A percentile compares a stretch with the other conserved stretches of the same genome.
phyloP scores from a whole-genome alignment of 2,797 vertebrate genomes.

The Hydrophis major region DNA sequence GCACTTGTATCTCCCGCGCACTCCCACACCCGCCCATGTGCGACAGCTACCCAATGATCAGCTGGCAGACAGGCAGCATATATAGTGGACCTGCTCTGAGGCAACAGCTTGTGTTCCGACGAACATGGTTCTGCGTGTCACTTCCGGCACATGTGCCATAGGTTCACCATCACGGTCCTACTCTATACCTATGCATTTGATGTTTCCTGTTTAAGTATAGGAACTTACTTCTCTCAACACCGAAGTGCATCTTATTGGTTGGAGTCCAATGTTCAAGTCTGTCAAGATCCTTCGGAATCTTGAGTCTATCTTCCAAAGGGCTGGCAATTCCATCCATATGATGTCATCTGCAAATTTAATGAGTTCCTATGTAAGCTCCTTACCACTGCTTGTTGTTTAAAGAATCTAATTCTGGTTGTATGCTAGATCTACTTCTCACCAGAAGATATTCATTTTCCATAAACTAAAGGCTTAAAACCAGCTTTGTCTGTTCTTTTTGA shows the following conservation, averaged over 20 bases:
- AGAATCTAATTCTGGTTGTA: neutral
- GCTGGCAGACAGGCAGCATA: rapidly evolving
- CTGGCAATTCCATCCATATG: neutral
- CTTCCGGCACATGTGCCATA: too few species aligned
- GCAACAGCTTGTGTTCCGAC: rapidly evolving
- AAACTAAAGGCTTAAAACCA: neutral
- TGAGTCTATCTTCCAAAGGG: neutral
- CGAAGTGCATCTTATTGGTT: neutral
- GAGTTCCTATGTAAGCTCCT: neutral
- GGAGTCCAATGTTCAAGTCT: neutral
- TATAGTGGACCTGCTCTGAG: too few species aligned
- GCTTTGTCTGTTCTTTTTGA: neutral
- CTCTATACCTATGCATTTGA: neutral
- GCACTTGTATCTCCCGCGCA: too few species aligned
- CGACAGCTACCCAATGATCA: too few species aligned
- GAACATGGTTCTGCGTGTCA: too few species aligned
- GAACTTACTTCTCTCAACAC: neutral
- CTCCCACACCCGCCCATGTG: too few species aligned
- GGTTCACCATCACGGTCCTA: neutral
- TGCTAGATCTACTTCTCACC: neutral
- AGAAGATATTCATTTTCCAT: neutral
- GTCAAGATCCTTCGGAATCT: neutral
- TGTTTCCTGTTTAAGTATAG: neutral
- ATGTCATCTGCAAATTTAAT: neutral
- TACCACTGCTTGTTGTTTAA: neutral